These are phyloP conservation scores for Dendrolimus punctatus DNA, from an alignment of 1,140 invertebrate species.

Conservation along the genomic window DNA sequence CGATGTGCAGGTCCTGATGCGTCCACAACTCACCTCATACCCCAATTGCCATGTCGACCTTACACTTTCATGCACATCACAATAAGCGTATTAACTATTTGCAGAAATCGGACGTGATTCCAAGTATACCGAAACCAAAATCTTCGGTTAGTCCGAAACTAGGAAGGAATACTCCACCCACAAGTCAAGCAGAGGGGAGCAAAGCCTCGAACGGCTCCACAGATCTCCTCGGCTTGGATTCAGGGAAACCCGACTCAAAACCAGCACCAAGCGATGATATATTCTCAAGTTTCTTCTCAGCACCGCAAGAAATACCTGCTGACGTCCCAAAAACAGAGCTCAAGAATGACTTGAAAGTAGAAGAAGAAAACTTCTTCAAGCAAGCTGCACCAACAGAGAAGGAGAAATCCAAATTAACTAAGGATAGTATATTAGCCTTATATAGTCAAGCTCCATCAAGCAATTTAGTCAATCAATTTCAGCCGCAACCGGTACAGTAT, in stretches of 20 bases:
- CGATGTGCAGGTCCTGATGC: no score
- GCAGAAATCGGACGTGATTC: slow-evolving; percentile 67
- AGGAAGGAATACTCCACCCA: slow-evolving; percentile 73
- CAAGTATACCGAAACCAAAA: slow-evolving; percentile 65
- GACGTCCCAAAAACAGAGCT: slow-evolving; percentile 43
- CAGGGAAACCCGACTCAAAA: slow-evolving; percentile 56
- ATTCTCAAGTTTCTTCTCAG: slow-evolving; percentile 85
- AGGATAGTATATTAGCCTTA: slow-evolving; percentile 94
- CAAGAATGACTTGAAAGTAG: slow-evolving; percentile 76
- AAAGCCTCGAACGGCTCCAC: slow-evolving; percentile 58
- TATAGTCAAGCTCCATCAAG: slow-evolving; percentile 79
- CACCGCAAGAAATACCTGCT: slow-evolving; percentile 69
- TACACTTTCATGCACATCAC: background rate
- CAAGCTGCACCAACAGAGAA: slow-evolving; percentile 83
- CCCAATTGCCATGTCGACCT: no score
- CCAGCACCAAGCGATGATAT: slow-evolving; percentile 77
- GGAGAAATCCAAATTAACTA: slow-evolving; percentile 88
- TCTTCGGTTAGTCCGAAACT: slow-evolving; percentile 81
- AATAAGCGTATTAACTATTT: slow-evolving; percentile 15
- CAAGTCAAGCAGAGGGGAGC: slow-evolving; percentile 34
- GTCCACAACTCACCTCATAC: no score
- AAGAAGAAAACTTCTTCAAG: slow-evolving; percentile 93
- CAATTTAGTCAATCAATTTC: slow-evolving; percentile 51
- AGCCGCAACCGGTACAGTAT: slow-evolving; percentile 18
- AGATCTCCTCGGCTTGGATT: slow-evolving; percentile 68